phyloP scores from a whole-genome alignment of 2,888 invertebrate genomes.

The Xylocampa areola region DNA sequence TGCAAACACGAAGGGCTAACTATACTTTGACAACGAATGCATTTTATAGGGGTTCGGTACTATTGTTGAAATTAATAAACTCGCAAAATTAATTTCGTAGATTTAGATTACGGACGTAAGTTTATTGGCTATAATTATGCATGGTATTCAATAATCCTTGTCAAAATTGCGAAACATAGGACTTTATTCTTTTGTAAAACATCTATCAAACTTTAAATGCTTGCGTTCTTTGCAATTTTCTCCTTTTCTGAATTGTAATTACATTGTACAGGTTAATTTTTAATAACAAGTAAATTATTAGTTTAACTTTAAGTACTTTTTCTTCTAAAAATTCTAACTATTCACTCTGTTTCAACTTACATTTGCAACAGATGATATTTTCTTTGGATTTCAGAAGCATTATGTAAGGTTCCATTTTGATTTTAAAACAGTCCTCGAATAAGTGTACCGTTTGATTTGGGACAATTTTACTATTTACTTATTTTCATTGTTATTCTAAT shows the following conservation, averaged over 20 bases:
- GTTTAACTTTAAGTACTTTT: constrained; percentile 59
- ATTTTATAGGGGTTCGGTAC: constrained; percentile 51
- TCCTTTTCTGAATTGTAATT: constrained; percentile 67
- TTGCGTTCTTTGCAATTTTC: constrained; percentile 79
- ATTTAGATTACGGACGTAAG: constrained; percentile 63
- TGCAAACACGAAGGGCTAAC: constrained; percentile 71
- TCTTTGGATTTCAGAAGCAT: constrained; percentile 81
- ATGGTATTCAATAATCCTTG: constrained; percentile 69
- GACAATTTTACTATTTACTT: constrained; percentile 43
- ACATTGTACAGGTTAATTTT: constrained; percentile 69
- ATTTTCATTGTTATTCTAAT: constrained; percentile 55
- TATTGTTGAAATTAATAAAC: constrained; percentile 47
- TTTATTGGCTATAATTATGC: constrained; percentile 74
- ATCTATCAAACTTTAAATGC: constrained; percentile 73
- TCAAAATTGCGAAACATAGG: constrained; percentile 58
- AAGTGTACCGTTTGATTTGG: constrained; percentile 68
- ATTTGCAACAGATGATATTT: constrained; percentile 81
- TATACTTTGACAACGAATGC: constrained; percentile 50
- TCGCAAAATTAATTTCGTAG: constrained; percentile 63
- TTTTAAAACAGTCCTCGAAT: constrained; percentile 66
- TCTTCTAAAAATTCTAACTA: constrained; percentile 72
- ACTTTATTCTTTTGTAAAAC: constrained; percentile 57
- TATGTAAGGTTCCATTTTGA: constrained; percentile 79
- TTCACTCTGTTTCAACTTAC: constrained; percentile 80
- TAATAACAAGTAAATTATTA: constrained; percentile 59